These are phyloP conservation scores for Aphelinus atriplicis DNA, from an alignment of 1,140 invertebrate genomes.

Conservation along the genomic window DNA sequence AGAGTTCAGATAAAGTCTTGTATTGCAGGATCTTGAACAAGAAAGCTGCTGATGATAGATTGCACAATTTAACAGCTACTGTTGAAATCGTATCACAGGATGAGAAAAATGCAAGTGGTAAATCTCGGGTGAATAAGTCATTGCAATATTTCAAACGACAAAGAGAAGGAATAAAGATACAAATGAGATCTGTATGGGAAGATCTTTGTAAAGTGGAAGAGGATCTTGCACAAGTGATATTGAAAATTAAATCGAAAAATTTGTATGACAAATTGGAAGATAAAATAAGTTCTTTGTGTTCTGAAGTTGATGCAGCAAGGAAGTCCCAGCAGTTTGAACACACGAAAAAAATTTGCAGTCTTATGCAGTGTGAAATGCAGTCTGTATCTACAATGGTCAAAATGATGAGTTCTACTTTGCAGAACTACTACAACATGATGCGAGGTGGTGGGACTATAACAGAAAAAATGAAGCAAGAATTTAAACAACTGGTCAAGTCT, in stretches of 20 bases:
- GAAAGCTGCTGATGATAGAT: slow-evolving; percentile 61
- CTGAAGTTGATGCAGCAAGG: slow-evolving; percentile 51
- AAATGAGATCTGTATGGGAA: slow-evolving; percentile 56
- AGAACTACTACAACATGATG: slow-evolving; percentile 58
- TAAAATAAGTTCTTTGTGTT: slow-evolving; percentile 38
- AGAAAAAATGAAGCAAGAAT: slow-evolving; percentile 57
- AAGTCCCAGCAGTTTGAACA: slow-evolving; percentile 57
- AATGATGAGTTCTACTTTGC: slow-evolving; percentile 53
- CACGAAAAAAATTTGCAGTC: slow-evolving; percentile 52
- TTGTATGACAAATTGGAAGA: slow-evolving; percentile 45
- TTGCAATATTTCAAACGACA: slow-evolving; percentile 62
- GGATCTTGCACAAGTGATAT: slow-evolving; percentile 45
- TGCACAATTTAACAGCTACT: slow-evolving; percentile 57
- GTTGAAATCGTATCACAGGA: slow-evolving; percentile 45
- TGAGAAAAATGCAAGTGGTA: slow-evolving; percentile 62
- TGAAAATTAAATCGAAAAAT: slow-evolving; percentile 46
- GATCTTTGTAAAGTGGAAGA: slow-evolving; percentile 54
- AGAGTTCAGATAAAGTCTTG: slow-evolving; percentile 60
- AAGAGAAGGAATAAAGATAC: slow-evolving; percentile 56
- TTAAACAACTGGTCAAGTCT: slow-evolving; percentile 58
- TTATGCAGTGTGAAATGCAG: slow-evolving; percentile 58
- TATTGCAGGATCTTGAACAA: slow-evolving; percentile 62
- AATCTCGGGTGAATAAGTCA: slow-evolving; percentile 61
- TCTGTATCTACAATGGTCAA: slow-evolving; percentile 53
- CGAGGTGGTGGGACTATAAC: slow-evolving; percentile 54